Conservation (phyloP, 2,888 invertebrate genomes). For the Nemotelus pantherinus region DNA sequence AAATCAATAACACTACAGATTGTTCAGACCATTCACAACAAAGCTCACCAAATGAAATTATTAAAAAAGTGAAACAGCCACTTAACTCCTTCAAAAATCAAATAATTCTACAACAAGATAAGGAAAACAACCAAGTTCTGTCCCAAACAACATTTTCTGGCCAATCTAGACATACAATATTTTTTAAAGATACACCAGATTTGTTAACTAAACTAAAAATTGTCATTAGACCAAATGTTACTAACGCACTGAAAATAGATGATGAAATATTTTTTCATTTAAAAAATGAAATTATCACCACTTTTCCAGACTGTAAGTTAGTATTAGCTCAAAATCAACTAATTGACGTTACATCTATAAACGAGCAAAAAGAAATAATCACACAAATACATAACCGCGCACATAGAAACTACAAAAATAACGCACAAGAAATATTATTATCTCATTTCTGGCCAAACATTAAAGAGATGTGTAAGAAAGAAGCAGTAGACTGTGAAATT, state of each 20-base stretch:
- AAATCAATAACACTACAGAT: not conserved
- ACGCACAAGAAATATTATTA: too few relatives aligned
- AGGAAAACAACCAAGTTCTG: not conserved
- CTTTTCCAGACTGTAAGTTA: not conserved
- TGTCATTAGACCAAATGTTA: slow-evolving; percentile 46
- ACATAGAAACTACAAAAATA: too few relatives aligned
- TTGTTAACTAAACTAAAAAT: not conserved
- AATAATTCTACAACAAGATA: not conserved
- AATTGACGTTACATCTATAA: not conserved
- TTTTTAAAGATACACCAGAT: slow-evolving; percentile 1
- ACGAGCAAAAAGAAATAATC: not conserved
- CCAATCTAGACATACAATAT: not conserved
- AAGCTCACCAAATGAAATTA: not conserved
- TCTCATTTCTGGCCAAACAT: too few relatives aligned
- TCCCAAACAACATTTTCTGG: not conserved
- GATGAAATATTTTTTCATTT: not conserved
- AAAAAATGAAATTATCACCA: not conserved
- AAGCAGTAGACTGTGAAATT: too few relatives aligned
- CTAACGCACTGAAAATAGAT: slow-evolving; percentile 37
- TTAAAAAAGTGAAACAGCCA: too few relatives aligned
- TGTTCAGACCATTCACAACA: slow-evolving; percentile 6
- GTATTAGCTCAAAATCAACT: not conserved
- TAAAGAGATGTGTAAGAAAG: too few relatives aligned
- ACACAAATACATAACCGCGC: not conserved
- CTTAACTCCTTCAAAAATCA: too few relatives aligned